Conservation (phyloP, 2,797 vertebrate species). For the Siniperca undulata region DNA sequence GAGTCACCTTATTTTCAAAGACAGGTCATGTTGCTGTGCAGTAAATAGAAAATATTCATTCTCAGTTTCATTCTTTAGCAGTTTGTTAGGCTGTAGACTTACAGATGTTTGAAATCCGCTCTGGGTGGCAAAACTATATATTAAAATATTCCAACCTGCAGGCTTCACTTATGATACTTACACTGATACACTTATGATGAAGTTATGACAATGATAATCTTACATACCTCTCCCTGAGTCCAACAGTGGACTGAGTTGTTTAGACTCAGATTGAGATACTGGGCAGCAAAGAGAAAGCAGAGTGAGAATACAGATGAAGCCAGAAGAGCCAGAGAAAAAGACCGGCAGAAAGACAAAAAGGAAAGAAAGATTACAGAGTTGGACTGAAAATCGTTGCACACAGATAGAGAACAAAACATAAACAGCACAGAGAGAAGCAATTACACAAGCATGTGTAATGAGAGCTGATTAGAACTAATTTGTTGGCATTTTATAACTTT, state of each 20-base stretch:
- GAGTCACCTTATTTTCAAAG: background rate
- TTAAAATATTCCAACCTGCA: background rate
- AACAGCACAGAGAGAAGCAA: background rate
- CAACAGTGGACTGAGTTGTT: slow-evolving; percentile 72
- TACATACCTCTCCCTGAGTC: slow-evolving; percentile 78
- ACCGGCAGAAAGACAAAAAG: slow-evolving; percentile 5
- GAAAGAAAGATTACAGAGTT: slow-evolving; percentile 4
- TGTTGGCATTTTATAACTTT: slow-evolving; percentile 1
- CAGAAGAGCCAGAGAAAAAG: slow-evolving; percentile 35
- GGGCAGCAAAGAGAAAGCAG: slow-evolving; percentile 54
- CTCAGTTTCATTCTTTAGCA: background rate
- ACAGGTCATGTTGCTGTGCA: background rate
- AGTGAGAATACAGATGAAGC: slow-evolving; percentile 31
- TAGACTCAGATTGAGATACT: slow-evolving; percentile 74
- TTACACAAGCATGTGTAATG: background rate
- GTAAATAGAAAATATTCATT: background rate
- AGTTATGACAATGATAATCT: background rate
- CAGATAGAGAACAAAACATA: background rate
- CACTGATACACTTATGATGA: background rate
- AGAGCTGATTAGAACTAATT: background rate
- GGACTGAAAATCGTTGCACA: background rate
- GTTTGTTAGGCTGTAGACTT: background rate
- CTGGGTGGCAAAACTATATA: background rate
- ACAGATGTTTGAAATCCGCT: background rate
- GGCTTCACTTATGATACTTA: background rate